These are phyloP conservation scores for Globicephala melas DNA, from an alignment of 2,113 vertebrate genomes.

Conservation along the genomic window DNA sequence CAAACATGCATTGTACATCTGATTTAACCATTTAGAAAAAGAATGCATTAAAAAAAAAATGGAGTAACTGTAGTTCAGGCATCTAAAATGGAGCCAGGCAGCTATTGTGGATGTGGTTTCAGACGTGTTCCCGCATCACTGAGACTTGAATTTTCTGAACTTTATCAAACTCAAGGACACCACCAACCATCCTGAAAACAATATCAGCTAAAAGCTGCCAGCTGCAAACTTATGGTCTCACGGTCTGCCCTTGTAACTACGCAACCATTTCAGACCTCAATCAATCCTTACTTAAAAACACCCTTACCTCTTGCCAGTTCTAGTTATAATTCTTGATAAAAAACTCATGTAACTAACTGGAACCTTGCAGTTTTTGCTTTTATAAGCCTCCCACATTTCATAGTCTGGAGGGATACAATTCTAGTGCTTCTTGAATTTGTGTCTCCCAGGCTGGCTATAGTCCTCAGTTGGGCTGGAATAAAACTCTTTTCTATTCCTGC, in stretches of 20 bases:
- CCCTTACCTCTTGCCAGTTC: not conserved
- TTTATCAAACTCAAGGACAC: not conserved
- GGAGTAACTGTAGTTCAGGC: not conserved
- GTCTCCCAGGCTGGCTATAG: not conserved
- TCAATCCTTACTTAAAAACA: not conserved
- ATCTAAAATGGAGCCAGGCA: not conserved
- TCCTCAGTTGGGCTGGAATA: not conserved
- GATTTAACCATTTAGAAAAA: not conserved
- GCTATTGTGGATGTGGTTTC: fast-evolving
- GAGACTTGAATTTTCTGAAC: not conserved
- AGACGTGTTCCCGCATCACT: not conserved
- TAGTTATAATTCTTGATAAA: not conserved
- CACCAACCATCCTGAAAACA: not conserved
- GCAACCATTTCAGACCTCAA: not conserved
- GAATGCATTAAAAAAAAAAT: not conserved
- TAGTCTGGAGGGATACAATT: not conserved
- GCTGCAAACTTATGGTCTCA: too few species aligned
- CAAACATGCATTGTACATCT: not conserved
- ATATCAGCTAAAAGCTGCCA: not conserved
- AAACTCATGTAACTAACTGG: not conserved
- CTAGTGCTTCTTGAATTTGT: not conserved
- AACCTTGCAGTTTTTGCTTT: not conserved
- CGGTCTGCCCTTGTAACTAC: not conserved
- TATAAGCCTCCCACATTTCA: not conserved
- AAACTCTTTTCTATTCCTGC: not conserved